Conservation (phyloP, 2,888 invertebrate genomes). For the Aleiodes testaceus region DNA sequence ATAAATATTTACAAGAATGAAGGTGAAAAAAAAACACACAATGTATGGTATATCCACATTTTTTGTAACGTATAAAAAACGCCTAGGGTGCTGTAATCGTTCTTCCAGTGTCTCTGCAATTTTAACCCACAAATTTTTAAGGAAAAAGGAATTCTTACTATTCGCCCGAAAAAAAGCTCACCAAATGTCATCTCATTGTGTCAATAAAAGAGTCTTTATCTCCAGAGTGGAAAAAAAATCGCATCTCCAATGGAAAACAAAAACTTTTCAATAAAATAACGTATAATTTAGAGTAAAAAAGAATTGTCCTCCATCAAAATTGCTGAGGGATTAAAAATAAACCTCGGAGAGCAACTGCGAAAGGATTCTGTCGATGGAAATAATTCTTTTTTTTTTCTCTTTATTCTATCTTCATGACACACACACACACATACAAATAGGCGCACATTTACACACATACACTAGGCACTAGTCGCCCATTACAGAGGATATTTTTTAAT, state of each 20-base stretch:
- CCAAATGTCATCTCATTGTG: too few species aligned
- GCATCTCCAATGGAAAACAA: background rate
- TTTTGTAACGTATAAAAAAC: slow-evolving; percentile 21
- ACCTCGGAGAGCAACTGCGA: slow-evolving; percentile 10
- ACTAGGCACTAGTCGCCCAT: slow-evolving; percentile 56
- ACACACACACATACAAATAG: too few species aligned
- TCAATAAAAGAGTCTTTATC: too few species aligned
- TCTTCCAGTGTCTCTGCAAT: slow-evolving; percentile 15
- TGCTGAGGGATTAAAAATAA: slow-evolving; percentile 18
- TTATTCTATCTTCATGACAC: slow-evolving; percentile 29
- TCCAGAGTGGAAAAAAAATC: too few species aligned
- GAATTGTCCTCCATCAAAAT: slow-evolving; percentile 4
- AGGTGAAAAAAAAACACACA: background rate
- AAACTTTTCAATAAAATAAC: background rate
- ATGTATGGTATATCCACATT: slow-evolving; percentile 3
- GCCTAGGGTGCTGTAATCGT: slow-evolving; percentile 37
- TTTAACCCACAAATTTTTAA: slow-evolving; percentile 3
- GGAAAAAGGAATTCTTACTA: background rate
- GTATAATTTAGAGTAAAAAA: background rate
- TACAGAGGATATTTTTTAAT: slow-evolving; percentile 71
- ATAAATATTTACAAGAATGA: slow-evolving; percentile 22
- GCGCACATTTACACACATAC: slow-evolving; percentile 25
- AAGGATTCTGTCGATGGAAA: slow-evolving; percentile 40
- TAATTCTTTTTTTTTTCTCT: slow-evolving; percentile 42
- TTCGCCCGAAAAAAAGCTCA: background rate